Evolutionary conservation across 2,888 invertebrate genomes (phyloP), one percentile per base, ranked within the genome.

Genomic region (Epicampocera succincta): DNA sequence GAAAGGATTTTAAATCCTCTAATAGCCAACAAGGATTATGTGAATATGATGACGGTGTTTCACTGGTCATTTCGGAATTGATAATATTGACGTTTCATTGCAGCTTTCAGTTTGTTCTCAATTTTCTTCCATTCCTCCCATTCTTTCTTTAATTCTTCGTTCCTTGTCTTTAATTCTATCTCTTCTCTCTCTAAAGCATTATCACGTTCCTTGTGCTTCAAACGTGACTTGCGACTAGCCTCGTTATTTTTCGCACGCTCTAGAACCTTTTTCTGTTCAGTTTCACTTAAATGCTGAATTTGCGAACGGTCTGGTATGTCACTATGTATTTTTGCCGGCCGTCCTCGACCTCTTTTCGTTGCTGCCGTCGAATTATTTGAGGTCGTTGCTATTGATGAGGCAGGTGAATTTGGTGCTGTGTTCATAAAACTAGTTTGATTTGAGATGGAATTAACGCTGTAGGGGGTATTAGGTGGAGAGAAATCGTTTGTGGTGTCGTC

Each of bases 241-340:
- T 90, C 90, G 66, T 90, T 90, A 76, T 90, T 90, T 80, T 89
- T 90, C n/a, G 88, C 84, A 12, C 90, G 87, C 83, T 89, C 90
- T 61, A 85, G 84, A 38, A 87, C 84, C 2, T 82, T 83, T 69
- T 90, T 90, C 6, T 85, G 85, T 52, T 89, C 87, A 1, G 83
- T 85, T 5, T 87, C 87, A 13, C 76, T 80, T 79, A 90, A 85
- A 17, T 65, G 80, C 0, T 82, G 74, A 81, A 89, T 82, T 9
- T 85, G 63, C 5, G 84, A 83, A 1, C 85, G 86, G 80, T 89
- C 87, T 12, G 90, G 90, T 38, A 85, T 84, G 38, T 90, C 90
- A 69, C 90, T 89, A 75, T 89, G 90, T n/a, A 85, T 78, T 72
- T 90, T 90, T 54, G 89, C 87, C 5, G 90, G 90, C 15, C 90